A percentile compares a stretch with the other conserved stretches of the same genome.
phyloP scores from a whole-genome alignment of 2,888 invertebrate genomes.

The Ophonus ardosiacus region DNA sequence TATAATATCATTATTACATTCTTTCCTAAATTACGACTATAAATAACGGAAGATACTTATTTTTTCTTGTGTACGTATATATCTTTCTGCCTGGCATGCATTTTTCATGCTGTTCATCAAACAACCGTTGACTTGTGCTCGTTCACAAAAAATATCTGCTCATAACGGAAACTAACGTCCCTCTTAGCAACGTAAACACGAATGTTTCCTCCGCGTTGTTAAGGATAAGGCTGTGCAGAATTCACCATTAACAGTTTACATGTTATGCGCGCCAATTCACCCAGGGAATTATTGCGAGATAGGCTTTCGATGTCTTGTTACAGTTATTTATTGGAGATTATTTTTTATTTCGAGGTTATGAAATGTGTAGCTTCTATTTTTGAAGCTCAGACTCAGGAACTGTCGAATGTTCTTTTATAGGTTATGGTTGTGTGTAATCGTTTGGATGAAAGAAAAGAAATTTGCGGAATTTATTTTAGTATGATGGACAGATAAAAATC shows the following conservation, averaged over 20 bases:
- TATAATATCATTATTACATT: background rate
- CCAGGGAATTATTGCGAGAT: constrained; percentile 8
- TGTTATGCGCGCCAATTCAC: constrained; percentile 28
- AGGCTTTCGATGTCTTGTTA: constrained; percentile 44
- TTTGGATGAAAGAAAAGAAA: constrained; percentile 23
- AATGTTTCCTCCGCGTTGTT: constrained; percentile 18
- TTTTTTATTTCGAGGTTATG: constrained; percentile 23
- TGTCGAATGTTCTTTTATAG: constrained; percentile 26
- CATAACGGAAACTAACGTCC: constrained; percentile 23
- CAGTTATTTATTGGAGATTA: constrained; percentile 44
- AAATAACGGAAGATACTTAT: background rate
- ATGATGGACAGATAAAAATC: background rate
- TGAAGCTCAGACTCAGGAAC: background rate
- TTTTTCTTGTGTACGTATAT: background rate
- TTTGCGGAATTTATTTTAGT: constrained; percentile 6
- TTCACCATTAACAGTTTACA: constrained; percentile 2
- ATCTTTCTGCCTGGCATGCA: constrained; percentile 15
- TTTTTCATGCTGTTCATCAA: constrained; percentile 54
- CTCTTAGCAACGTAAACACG: constrained; percentile 39
- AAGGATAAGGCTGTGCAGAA: background rate
- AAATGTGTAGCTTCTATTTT: constrained; percentile 46
- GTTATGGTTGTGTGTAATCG: constrained; percentile 42
- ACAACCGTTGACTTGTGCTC: constrained; percentile 31
- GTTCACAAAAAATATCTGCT: constrained; percentile 40
- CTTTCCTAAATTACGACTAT: background rate